Evolutionary conservation across 2,797 vertebrate species (phyloP).

Genomic region (Leuciscus waleckii): DNA sequence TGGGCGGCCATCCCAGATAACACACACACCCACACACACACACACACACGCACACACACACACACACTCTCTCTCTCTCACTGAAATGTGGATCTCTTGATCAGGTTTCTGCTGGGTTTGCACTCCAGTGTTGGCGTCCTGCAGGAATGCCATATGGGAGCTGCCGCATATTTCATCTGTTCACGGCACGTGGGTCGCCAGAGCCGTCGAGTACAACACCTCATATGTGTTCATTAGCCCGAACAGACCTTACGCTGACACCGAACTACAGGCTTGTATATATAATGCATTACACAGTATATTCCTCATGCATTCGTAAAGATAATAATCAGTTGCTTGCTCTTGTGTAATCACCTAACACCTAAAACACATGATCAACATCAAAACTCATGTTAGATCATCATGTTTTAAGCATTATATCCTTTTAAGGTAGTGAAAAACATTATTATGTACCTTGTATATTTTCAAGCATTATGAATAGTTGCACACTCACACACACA

Average conservation of each 20-base stretch:
- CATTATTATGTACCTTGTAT: neutral
- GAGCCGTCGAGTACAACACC: constrained; percentile 31
- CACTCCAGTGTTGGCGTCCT: constrained; percentile 8
- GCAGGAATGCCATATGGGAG: constrained; percentile 47
- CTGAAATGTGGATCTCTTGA: constrained; percentile 3
- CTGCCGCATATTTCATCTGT: constrained; percentile 7
- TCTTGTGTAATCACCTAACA: neutral
- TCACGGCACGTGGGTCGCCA: constrained; percentile 6
- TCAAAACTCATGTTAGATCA: neutral
- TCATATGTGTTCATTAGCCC: constrained; percentile 28
- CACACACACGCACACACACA: neutral
- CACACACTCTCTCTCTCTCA: neutral
- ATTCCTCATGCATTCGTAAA: neutral
- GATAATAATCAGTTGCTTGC: neutral
- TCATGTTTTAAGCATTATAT: neutral
- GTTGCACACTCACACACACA: neutral
- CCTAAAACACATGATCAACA: neutral
- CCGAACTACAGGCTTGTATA: neutral
- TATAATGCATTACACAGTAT: neutral
- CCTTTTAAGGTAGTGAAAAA: neutral
- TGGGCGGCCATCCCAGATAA: neutral
- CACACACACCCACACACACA: neutral
- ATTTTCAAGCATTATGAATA: neutral
- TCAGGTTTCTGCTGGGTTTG: constrained; percentile 3
- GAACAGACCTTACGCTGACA: neutral